These are phyloP conservation scores for Illadopsis cleaveri DNA, from an alignment of 2,113 vertebrate genomes.

Conservation along the genomic window DNA sequence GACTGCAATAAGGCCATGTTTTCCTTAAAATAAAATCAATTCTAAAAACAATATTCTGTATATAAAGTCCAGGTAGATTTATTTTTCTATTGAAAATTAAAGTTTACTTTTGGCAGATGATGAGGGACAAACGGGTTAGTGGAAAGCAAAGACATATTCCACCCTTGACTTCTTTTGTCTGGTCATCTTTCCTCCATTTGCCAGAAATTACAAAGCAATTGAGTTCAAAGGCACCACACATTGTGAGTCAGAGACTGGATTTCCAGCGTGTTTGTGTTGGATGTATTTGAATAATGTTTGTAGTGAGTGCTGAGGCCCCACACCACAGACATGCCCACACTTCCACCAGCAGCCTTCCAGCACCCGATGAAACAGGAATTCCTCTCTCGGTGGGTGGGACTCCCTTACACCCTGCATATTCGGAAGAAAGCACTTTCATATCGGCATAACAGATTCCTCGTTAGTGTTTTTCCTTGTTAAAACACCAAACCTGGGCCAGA, in stretches of 20 bases:
- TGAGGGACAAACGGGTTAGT: background rate
- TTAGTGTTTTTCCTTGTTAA: background rate
- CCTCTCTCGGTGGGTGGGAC: background rate
- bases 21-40: background rate
- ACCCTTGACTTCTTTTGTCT: background rate
- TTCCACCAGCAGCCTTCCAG: background rate
- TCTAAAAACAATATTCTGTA: background rate
- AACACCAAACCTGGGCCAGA: fast-evolving
- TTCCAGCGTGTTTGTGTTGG: background rate
- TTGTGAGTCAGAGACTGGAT: background rate
- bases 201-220: conserved; percentile 25
- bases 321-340: background rate
- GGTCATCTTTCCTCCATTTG: background rate
- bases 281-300: background rate
- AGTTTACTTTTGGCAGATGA: conserved; percentile 33
- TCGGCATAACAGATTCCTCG: background rate
- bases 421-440: background rate
- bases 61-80: background rate
- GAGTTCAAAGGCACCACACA: background rate
- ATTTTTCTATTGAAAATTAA: conserved; percentile 33
- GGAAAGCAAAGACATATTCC: conserved; percentile 6
- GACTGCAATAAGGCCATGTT: background rate
- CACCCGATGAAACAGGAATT: background rate
- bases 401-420: background rate
- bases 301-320: background rate